Base-by-base conservation (phyloP, 2,888 invertebrate species). In the Brachypalpus laphriformis region DNA sequence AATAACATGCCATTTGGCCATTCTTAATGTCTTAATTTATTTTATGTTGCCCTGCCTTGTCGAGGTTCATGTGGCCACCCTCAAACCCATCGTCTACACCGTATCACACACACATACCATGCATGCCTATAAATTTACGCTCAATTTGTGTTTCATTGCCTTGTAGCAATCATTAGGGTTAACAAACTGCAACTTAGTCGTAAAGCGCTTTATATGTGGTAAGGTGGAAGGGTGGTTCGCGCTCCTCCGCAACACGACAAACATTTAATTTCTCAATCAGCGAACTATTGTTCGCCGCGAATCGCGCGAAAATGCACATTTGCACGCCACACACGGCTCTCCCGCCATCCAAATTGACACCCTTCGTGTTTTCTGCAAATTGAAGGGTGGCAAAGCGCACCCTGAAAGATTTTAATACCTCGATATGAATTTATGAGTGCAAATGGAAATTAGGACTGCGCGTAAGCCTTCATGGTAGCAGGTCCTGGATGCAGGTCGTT, bases 11-110 rank as follows among this genome's bases (percentile, higher is more conserved):
- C 85, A 85, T 85, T 81, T 76, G 81, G 71, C 81, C 66, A 72
- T 85, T 85, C 75, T 85, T 85, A 85, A 85, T 85, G 85, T 85
- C 85, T 85, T 85, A 85, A 85, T 85, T 85, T 81, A 71, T 81
- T 85, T 71, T 76, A 75, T 71, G 65, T 49, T 71, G 59, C 71
- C 75, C 66, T 31, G 70, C 75, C 57, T 40, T 47, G 54, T 45
- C 37, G 65, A 40, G 82, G 78, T 74, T 66, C 51, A 61, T 56
- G 40, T 56, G 61, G 45, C 28, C 20, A 59, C n/a, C 49, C 25
- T 3, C 47, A 3, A 3, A 16, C 31, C 4, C 5, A 5, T 11
- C 16, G 42, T 14, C n/a, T n/a, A n/a, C n/a, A 37, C 34, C 42
- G 16, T 59, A 57, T 31, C 57, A 65, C 63, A 70, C n/a, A 3